A percentile compares a stretch with the other conserved stretches of the same genome.
phyloP scores from a whole-genome alignment of 2,113 vertebrate species.

The Oncorhynchus mykiss region DNA sequence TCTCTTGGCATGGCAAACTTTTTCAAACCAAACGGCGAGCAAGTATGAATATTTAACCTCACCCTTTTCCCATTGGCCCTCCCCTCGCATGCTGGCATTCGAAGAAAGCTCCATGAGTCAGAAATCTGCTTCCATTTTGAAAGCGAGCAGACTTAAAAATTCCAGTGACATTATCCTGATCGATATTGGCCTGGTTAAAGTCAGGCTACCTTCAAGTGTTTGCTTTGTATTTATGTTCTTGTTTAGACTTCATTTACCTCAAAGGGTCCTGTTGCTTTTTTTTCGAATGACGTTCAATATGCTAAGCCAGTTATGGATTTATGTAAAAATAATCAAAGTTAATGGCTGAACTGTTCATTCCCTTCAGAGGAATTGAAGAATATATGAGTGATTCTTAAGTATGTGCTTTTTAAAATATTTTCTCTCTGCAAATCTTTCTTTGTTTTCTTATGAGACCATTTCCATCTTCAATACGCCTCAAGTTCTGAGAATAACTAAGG shows the following conservation, averaged over 20 bases:
- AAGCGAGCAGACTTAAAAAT: constrained; percentile 8
- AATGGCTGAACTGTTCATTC: background rate
- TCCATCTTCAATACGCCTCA: too few species aligned
- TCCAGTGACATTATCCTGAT: background rate
- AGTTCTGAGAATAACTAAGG: background rate
- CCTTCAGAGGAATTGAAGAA: too few species aligned
- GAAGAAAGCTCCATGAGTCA: constrained; percentile 22
- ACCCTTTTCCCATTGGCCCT: constrained; percentile 31
- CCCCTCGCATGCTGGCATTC: background rate
- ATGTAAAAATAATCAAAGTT: constrained; percentile 15
- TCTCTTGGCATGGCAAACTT: constrained; percentile 18
- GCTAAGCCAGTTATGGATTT: background rate
- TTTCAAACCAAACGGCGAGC: constrained; percentile 36
- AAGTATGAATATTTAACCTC: constrained; percentile 2
- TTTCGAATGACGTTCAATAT: background rate
- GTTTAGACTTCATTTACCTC: background rate
- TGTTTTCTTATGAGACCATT: too few species aligned
- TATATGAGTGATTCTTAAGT: too few species aligned
- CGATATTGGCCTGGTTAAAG: constrained; percentile 13
- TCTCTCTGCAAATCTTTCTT: too few species aligned
- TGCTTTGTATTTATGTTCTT: constrained; percentile 8
- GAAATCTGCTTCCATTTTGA: constrained; percentile 14
- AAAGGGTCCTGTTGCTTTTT: background rate
- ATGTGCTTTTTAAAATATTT: too few species aligned
- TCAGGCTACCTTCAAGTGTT: constrained; percentile 10